Evolutionary conservation across 1,140 invertebrate genomes (phyloP), one percentile per base, ranked within the genome.

Genomic region (Belonocnema kinseyi): DNA sequence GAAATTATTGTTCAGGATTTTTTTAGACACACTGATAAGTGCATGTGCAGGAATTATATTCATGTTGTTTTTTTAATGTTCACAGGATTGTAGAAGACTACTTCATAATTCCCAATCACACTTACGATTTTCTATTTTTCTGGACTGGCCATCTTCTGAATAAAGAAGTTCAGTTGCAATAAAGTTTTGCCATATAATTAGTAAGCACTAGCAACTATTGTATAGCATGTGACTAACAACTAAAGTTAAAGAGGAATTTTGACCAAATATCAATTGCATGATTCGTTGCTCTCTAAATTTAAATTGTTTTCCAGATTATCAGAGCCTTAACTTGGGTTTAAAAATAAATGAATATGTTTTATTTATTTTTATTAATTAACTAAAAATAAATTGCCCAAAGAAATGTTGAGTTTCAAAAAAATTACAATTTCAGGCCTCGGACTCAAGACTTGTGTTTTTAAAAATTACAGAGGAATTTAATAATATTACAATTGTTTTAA

Each of bases 91-190:
- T 66, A 66, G 40, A 46, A 33, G 61, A 66, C 33, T 16, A 16
- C 58, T 33, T 66, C 21, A 16, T 33, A 66, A 56, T 19, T 12
- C 8, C 12, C 54, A 21, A 12, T 19, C 54, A 56, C 40, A 21
- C n/a, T 66, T 66, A 46, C 40, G 26, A 66, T 66, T 66, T 66
- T 66, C 58, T 66, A 66, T 66, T 66, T 66, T 66, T 66, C 26
- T 66, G 61, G 61, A 66, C 61, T 66, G 61, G 61, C 26, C 61
- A 16, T 46, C 13, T 40, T 66, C 46, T 33, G 33, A 26, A 40
- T 66, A 40, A 40, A 66, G 26, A 21, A 46, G 14, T 8, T 40
- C 26, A 66, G 33, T 16, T 40, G 61, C 61, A 40, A 66, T 14
- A 26, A 56, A 66, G 2, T 5, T 8, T 66, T 66, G 61, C 26